Conservation (phyloP, 2,888 invertebrate species). For the Corythucha ciliata region DNA sequence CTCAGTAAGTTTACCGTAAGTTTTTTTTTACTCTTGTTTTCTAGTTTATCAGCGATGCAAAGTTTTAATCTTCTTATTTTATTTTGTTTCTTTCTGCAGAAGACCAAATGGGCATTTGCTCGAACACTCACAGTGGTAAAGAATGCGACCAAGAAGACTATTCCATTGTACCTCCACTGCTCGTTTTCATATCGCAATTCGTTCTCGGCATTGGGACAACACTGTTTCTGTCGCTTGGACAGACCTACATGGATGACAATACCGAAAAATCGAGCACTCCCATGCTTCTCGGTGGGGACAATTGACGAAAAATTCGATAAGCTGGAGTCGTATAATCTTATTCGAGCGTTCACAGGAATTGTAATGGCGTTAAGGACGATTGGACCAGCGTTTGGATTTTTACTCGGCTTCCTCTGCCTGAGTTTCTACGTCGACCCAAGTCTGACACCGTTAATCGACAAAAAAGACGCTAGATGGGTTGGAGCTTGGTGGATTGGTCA, state of each 20-base stretch:
- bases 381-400: constrained; percentile 53
- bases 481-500: constrained; percentile 69
- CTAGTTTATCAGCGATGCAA: background rate
- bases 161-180: constrained; percentile 48
- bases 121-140: constrained; percentile 15
- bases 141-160: constrained; percentile 34
- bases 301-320: constrained; percentile 1
- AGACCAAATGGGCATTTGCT: constrained; percentile 26
- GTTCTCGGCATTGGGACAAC: constrained; percentile 59
- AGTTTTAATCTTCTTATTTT: background rate
- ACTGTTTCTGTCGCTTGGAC: constrained; percentile 55
- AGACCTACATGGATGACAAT: constrained; percentile 60
- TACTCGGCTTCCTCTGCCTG: constrained; percentile 46
- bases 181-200: constrained; percentile 58
- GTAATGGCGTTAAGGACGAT: constrained; percentile 46
- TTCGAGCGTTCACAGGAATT: constrained; percentile 42
- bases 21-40: background rate
- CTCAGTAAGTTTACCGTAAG: constrained; percentile 12
- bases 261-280: constrained; percentile 56
- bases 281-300: constrained; percentile 47
- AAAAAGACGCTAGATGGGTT: constrained; percentile 56
- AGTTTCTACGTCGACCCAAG: constrained; percentile 52
- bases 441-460: constrained; percentile 50
- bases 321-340: background rate
- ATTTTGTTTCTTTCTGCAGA: constrained; percentile 23